Percentiles rank a stretch among this genome's conserved stretches.
These are phyloP conservation scores for Phaedon cochleariae DNA, from an alignment of 2,888 invertebrate genomes.

Conservation along the genomic window DNA sequence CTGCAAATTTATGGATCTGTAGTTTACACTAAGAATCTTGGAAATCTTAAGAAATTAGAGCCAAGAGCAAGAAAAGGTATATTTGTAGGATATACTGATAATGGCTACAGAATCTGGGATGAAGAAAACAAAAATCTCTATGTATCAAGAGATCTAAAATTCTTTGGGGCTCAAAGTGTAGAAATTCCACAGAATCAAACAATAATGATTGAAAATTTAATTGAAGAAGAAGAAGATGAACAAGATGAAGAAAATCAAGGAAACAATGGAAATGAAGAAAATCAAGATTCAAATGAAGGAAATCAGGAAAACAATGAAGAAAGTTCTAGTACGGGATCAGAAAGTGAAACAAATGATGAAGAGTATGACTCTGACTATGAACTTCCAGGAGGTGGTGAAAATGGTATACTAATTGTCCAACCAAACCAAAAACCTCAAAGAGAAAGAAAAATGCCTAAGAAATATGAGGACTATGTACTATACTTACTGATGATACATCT, in stretches of 20 bases:
- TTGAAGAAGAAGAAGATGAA: background rate
- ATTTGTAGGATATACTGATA: slow-evolving; percentile 36
- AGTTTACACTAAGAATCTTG: slow-evolving; percentile 43
- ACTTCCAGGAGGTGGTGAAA: background rate
- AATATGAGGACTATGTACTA: slow-evolving; percentile 11
- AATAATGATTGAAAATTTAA: background rate
- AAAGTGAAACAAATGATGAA: background rate
- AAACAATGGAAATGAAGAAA: background rate
- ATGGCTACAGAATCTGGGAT: slow-evolving; percentile 33
- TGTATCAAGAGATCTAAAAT: slow-evolving; percentile 19
- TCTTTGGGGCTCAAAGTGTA: background rate
- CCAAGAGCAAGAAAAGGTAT: slow-evolving; percentile 39
- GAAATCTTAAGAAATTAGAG: slow-evolving; percentile 44
- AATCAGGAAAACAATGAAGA: background rate
- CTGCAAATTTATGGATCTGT: slow-evolving; percentile 47
- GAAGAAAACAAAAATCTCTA: slow-evolving; percentile 8
- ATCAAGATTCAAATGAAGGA: no score
- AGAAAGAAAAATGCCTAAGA: slow-evolving; percentile 7
- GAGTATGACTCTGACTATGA: background rate
- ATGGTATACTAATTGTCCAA: background rate
- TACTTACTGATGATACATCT: background rate
- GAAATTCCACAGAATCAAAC: background rate
- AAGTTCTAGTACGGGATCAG: background rate
- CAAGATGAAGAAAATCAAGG: background rate
- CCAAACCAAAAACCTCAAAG: background rate